phyloP scores from a whole-genome alignment of 1,140 invertebrate species.

The Holotrichia oblita region DNA sequence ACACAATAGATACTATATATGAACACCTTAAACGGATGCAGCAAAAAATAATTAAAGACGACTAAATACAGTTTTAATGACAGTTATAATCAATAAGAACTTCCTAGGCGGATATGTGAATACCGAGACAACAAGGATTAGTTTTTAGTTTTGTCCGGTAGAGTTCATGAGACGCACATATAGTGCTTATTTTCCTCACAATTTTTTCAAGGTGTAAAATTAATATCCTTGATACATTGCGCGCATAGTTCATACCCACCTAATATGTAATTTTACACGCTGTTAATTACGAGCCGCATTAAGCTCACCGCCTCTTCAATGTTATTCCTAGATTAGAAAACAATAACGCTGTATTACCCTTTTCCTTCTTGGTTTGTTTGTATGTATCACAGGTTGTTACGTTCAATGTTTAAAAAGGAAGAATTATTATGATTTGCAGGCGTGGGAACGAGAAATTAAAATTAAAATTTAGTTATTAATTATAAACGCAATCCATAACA shows the following conservation, averaged over 20 bases:
- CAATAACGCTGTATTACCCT: not conserved
- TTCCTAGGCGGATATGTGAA: not conserved
- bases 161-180: not conserved
- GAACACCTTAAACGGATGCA: not conserved
- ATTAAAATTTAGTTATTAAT: not conserved
- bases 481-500: not conserved
- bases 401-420: not conserved
- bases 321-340: not conserved
- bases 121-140: not conserved
- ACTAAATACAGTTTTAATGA: constrained; percentile 14
- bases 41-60: not conserved
- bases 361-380: not conserved
- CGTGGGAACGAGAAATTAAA: not conserved
- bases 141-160: not conserved
- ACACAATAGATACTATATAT: not conserved
- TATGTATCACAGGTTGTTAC: not conserved
- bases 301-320: not conserved
- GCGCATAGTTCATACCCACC: not conserved
- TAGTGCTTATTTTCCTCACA: not conserved
- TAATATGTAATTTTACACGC: not conserved
- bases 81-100: not conserved
- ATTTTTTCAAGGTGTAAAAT: not conserved
- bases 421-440: not conserved
- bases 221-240: not conserved
- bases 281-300: not conserved